phyloP scores from a whole-genome alignment of 2,113 vertebrate genomes.

The Heteronetta atricapilla region DNA sequence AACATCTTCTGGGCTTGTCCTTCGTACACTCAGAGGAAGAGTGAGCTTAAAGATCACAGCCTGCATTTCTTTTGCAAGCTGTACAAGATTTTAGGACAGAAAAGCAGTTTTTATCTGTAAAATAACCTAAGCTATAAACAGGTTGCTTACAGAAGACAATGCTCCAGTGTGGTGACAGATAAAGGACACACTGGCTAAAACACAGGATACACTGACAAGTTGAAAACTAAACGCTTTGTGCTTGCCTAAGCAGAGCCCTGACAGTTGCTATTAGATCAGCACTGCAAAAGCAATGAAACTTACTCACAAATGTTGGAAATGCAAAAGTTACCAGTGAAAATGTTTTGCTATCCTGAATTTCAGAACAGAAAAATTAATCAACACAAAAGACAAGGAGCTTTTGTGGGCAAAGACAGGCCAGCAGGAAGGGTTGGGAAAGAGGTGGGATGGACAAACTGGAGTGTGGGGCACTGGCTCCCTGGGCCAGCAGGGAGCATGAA shows the following conservation, averaged over 20 bases:
- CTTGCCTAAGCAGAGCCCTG: conserved; percentile 14
- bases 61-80: background rate
- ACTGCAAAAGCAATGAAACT: background rate
- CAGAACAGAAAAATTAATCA: background rate
- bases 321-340: background rate
- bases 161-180: background rate
- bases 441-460: background rate
- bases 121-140: background rate
- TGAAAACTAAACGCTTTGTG: background rate
- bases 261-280: background rate
- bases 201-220: background rate
- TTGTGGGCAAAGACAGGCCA: background rate
- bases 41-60: background rate
- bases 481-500: background rate
- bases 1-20: background rate
- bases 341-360: background rate
- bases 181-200: background rate
- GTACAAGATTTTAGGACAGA: background rate
- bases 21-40: background rate
- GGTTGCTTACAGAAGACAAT: background rate
- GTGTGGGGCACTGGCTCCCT: background rate
- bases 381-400: background rate
- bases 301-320: background rate
- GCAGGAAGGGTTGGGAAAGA: background rate
- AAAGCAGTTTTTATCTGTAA: background rate